phyloP scores from a whole-genome alignment of 1,140 invertebrate genomes.

The Bombus pyrosoma region DNA sequence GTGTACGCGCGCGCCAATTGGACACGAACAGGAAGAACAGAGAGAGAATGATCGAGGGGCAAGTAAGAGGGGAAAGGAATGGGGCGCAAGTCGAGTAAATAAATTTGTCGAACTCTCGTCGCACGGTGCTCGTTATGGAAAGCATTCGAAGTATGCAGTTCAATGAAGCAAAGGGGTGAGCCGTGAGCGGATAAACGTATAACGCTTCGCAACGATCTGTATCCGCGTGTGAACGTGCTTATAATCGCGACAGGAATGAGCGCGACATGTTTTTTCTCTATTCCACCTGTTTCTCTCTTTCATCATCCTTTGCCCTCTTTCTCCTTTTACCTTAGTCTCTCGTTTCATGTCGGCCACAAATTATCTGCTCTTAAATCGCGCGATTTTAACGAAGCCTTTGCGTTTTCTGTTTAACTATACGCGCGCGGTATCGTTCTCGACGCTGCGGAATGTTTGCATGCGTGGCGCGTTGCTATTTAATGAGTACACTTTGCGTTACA shows the following conservation, averaged over 20 bases:
- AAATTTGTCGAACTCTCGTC: slow-evolving; percentile 65
- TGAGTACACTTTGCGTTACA: not conserved
- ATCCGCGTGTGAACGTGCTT: slow-evolving; percentile 49
- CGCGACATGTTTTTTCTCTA: not conserved
- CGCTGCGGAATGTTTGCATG: slow-evolving; percentile 12
- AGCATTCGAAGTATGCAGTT: slow-evolving; percentile 59
- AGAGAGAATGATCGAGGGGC: not conserved
- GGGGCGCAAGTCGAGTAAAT: slow-evolving; percentile 59
- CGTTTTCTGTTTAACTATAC: slow-evolving; percentile 24
- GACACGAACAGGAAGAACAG: not conserved
- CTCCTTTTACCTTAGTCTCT: not conserved
- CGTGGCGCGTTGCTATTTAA: slow-evolving; percentile 3
- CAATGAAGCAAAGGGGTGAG: slow-evolving; percentile 50
- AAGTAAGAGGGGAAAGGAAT: not conserved
- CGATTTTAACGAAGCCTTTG: slow-evolving; percentile 34
- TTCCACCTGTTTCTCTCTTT: not conserved
- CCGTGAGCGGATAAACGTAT: slow-evolving; percentile 51
- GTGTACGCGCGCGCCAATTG: not conserved
- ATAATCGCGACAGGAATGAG: slow-evolving; percentile 46
- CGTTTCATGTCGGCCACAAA: not conserved
- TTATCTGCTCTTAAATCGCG: slow-evolving; percentile 32
- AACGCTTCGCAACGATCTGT: slow-evolving; percentile 43
- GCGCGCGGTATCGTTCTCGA: no score
- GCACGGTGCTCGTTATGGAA: slow-evolving; percentile 56
- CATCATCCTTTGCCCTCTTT: not conserved